phyloP scores from a whole-genome alignment of 2,888 invertebrate species.

The Desoria tigrina region DNA sequence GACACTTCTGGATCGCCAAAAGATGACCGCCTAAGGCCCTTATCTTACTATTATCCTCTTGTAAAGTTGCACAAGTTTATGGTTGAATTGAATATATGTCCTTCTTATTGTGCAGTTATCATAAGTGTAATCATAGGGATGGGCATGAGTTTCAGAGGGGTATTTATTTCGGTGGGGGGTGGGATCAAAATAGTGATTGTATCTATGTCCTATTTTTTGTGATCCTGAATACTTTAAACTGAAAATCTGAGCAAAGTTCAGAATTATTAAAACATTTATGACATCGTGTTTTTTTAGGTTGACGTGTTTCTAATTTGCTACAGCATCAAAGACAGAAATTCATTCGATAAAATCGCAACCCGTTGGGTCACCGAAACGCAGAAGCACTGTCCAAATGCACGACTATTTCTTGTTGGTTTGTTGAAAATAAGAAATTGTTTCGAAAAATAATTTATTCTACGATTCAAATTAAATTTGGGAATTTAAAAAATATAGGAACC shows the following conservation, averaged over 20 bases:
- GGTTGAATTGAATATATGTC: too few relatives aligned
- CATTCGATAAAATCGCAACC: slow-evolving; percentile 76
- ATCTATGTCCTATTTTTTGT: too few relatives aligned
- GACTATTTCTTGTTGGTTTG: slow-evolving; percentile 78
- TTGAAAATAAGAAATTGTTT: background rate
- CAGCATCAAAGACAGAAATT: slow-evolving; percentile 74
- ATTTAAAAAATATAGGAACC: background rate
- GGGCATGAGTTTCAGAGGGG: too few relatives aligned
- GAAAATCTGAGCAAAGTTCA: too few relatives aligned
- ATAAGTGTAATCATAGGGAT: background rate
- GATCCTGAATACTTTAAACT: too few relatives aligned
- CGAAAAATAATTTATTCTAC: too few relatives aligned
- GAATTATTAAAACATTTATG: too few relatives aligned
- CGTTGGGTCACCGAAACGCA: slow-evolving; percentile 87
- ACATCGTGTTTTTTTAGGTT: slow-evolving; percentile 69
- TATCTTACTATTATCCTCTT: slow-evolving; percentile 9
- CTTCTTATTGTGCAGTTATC: background rate
- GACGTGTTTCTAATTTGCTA: slow-evolving; percentile 84
- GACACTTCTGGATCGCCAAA: slow-evolving; percentile 1
- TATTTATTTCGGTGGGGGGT: too few relatives aligned
- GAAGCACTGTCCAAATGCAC: slow-evolving; percentile 72
- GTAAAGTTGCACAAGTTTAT: too few relatives aligned
- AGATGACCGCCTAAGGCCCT: background rate
- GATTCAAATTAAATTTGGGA: too few relatives aligned
- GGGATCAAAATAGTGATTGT: too few relatives aligned